Conservation (phyloP, 2,797 vertebrate species). For the Liasis olivaceus region DNA sequence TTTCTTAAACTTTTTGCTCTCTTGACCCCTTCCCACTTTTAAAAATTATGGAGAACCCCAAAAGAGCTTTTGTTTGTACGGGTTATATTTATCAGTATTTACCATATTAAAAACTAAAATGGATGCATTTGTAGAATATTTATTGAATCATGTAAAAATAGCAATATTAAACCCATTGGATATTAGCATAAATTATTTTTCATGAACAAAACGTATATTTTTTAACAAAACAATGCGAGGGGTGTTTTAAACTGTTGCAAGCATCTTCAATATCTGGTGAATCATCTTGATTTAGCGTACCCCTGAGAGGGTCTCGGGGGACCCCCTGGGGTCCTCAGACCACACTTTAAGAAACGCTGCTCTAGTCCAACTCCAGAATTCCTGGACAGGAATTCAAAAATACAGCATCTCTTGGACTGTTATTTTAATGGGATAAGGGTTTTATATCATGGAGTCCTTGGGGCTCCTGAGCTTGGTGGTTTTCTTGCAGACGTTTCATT, state of each 20-base stretch:
- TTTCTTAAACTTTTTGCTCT: neutral
- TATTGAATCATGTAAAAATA: neutral
- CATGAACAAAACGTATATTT: neutral
- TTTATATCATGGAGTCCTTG: neutral
- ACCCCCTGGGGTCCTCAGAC: too few relatives aligned
- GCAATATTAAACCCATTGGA: neutral
- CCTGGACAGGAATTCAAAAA: neutral
- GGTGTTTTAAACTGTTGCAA: too few relatives aligned
- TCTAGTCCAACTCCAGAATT: too few relatives aligned
- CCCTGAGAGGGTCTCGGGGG: too few relatives aligned
- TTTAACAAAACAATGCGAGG: neutral
- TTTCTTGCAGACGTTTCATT: neutral
- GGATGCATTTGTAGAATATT: neutral
- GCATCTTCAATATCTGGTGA: too few relatives aligned
- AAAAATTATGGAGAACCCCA: neutral
- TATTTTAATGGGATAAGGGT: neutral
- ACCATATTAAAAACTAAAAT: neutral
- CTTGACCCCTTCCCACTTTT: neutral
- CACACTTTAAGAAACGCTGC: too few relatives aligned
- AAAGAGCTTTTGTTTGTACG: neutral
- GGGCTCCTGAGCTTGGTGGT: neutral
- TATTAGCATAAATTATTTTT: neutral
- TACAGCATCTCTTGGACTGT: neutral
- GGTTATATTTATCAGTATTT: neutral
- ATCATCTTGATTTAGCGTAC: too few relatives aligned